Base-by-base conservation (phyloP, 1,140 invertebrate species). In the Melitaea cinxia region DNA sequence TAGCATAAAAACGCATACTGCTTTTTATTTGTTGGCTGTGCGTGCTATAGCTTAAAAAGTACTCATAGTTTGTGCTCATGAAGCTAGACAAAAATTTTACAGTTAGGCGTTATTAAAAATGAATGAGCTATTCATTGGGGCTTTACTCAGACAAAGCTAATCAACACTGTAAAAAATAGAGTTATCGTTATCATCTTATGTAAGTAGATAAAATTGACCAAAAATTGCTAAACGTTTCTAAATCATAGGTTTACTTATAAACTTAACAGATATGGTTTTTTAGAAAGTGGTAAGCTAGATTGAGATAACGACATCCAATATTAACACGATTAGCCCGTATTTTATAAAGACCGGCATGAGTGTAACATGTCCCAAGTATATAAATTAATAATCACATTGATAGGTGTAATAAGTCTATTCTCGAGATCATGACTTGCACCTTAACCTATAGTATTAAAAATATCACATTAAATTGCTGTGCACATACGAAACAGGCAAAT, bases 401-500 rank as follows among this genome's bases (percentile, higher is more conserved):
- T 80, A 84, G 81, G 78, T 23, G 42, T 60, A 84, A 84, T 80
- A 82, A 87, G 78, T 86, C 78, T 84, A 86, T 83, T 77, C 71
- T 72, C 70, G 77, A 88, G 81, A 88, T 85, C 83, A 78, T 88
- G 80, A 83, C 82, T 83, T 86, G 86, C 82, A 75, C 75, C 88
- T 89, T 91, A 91, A 76, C 73, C 88, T 89, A 88, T 80, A 86
- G 77, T 88, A 86, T 91, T 89, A 86, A 91, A 89, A 91, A 91
- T 91, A 91, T 91, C 87, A 91, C 88, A 89, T 88, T 91, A 89
- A 91, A 91, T 91, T 89, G 84, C 83, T 81, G 88, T 91, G 88
- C 88, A 89, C 81, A 89, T 91, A 91, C 84, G 85, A 87, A 89
- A 91, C 87, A 88, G 88, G 85, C 87, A 89, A 91, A 91, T 89